Percentiles rank a stretch among this genome's conserved stretches.
phyloP scores from a whole-genome alignment of 2,797 vertebrate species.

The Echiichthys vipera region DNA sequence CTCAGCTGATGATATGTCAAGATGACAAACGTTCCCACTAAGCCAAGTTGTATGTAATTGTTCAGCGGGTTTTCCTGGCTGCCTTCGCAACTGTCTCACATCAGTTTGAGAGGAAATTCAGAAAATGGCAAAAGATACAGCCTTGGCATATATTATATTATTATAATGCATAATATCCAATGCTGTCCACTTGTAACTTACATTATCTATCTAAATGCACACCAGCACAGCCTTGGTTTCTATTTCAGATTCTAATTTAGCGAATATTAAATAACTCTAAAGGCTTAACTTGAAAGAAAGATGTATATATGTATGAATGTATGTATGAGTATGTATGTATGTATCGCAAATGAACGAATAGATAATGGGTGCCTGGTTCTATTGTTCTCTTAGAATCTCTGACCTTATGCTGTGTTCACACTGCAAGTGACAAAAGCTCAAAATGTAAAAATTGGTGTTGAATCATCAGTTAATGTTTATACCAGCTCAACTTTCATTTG shows the following conservation, averaged over 20 bases:
- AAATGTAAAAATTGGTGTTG: too few species aligned
- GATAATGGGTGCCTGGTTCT: not conserved
- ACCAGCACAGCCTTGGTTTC: slow-evolving; percentile 8
- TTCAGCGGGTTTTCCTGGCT: slow-evolving; percentile 28
- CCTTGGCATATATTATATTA: slow-evolving; percentile 25
- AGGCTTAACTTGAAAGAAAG: slow-evolving; percentile 9
- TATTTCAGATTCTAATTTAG: not conserved
- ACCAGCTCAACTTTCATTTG: too few species aligned
- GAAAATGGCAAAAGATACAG: slow-evolving; percentile 40
- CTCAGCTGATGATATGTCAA: slow-evolving; percentile 62
- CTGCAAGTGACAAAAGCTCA: too few species aligned
- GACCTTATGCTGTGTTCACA: not conserved
- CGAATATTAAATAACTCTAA: slow-evolving; percentile 38
- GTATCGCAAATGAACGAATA: not conserved
- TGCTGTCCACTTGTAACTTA: slow-evolving; percentile 13
- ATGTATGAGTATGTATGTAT: slow-evolving; percentile 4
- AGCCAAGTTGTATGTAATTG: slow-evolving; percentile 54
- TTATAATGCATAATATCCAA: slow-evolving; percentile 27
- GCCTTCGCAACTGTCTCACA: slow-evolving; percentile 49
- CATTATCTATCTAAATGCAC: slow-evolving; percentile 22
- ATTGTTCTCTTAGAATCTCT: not conserved
- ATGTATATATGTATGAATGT: not conserved
- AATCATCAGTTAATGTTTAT: too few species aligned
- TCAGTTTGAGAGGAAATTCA: slow-evolving; percentile 33
- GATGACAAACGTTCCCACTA: slow-evolving; percentile 61